These are phyloP conservation scores for Ceratotherium simum DNA, from an alignment of 2,113 vertebrate species.

Conservation along the genomic window DNA sequence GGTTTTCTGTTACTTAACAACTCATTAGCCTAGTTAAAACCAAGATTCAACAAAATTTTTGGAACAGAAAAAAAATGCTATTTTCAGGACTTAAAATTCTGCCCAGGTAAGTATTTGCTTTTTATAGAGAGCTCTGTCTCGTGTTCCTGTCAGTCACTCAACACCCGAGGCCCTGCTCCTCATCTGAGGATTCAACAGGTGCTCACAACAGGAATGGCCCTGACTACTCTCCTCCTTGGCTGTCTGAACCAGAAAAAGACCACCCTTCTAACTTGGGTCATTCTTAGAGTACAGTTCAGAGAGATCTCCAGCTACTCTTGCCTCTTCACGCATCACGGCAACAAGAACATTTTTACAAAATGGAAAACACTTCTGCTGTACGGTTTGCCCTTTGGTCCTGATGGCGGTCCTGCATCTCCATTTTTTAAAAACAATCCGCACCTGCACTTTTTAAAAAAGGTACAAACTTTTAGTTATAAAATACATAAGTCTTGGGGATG, in stretches of 20 bases:
- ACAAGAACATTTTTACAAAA: background rate
- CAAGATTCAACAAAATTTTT: background rate
- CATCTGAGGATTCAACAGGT: background rate
- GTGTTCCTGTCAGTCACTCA: background rate
- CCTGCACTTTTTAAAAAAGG: background rate
- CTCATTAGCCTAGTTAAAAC: background rate
- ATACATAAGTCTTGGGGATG: background rate
- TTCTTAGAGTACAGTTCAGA: background rate
- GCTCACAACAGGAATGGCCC: background rate
- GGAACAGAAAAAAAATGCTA: background rate
- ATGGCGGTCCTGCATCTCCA: fast-evolving
- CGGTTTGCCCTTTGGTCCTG: background rate
- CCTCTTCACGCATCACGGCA: fast-evolving
- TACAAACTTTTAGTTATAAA: background rate
- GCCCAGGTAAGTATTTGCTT: background rate
- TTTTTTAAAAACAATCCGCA: background rate
- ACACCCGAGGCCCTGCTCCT: background rate
- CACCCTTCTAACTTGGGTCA: background rate
- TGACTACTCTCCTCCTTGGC: background rate
- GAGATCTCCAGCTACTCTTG: background rate
- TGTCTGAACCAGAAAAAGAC: background rate
- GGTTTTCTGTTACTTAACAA: background rate
- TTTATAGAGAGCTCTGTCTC: background rate
- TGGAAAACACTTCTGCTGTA: background rate
- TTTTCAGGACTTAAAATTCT: background rate